These are phyloP conservation scores for Plusia festucae DNA, from an alignment of 2,888 invertebrate species.

Conservation along the genomic window DNA sequence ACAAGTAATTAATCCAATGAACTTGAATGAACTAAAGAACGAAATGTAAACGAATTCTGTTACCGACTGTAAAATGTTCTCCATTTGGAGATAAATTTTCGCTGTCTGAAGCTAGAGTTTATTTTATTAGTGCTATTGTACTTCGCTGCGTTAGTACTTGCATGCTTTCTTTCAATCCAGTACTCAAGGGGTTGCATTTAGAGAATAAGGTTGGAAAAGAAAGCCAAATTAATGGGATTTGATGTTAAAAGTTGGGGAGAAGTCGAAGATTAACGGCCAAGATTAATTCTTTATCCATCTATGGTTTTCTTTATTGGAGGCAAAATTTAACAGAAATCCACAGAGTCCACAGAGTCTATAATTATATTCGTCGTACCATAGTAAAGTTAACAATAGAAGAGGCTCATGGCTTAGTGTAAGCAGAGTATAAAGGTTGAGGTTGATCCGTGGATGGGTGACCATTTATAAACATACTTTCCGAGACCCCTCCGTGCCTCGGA, in stretches of 20 bases:
- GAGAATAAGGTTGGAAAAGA: not conserved
- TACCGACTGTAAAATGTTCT: slow-evolving; percentile 49
- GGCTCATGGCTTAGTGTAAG: too few relatives aligned
- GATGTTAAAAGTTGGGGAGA: not conserved
- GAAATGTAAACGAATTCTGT: slow-evolving; percentile 51
- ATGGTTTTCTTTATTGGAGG: too few relatives aligned
- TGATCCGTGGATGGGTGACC: too few relatives aligned
- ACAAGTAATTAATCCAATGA: slow-evolving; percentile 52
- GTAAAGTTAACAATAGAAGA: too few relatives aligned
- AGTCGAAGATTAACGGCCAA: not conserved
- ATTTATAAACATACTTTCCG: too few relatives aligned
- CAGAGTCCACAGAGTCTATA: too few relatives aligned
- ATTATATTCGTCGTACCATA: too few relatives aligned
- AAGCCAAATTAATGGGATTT: not conserved
- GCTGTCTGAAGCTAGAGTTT: slow-evolving; percentile 42
- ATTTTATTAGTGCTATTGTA: slow-evolving; percentile 39
- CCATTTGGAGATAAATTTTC: slow-evolving; percentile 46
- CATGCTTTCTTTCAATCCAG: slow-evolving; percentile 1
- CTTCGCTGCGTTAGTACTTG: slow-evolving; percentile 11
- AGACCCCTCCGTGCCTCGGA: too few relatives aligned
- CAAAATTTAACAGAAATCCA: too few relatives aligned
- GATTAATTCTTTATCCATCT: too few relatives aligned
- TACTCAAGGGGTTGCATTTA: not conserved
- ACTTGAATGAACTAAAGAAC: slow-evolving; percentile 50
- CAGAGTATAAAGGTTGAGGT: too few relatives aligned